Base-by-base conservation (phyloP, 2,797 vertebrate genomes). In the Poecilia wingei region DNA sequence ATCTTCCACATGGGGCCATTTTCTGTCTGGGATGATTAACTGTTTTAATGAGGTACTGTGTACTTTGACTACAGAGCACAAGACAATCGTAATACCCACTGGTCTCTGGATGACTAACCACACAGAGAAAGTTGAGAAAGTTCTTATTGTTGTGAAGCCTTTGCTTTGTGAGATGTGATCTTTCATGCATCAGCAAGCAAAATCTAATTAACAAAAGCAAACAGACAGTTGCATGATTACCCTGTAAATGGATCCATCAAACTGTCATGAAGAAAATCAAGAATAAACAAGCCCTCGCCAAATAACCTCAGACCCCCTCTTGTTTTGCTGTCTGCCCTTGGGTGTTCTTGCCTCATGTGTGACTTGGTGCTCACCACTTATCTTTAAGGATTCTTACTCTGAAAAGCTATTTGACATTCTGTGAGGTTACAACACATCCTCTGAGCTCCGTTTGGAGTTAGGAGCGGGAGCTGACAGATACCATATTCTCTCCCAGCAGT, bases 371-470 rank as follows among this genome's bases (percentile, higher is more conserved):
- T 76, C 71, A 39, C 77, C 12, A 78, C 78, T 81, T 61, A 87
- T 87, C 74, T 79, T 82, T 25, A 81, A 43, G 25, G 82, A 85
- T 0, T 41, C 79, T 86, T 61, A 49, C 70, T 82, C 75, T 70
- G 75, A 87, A 43, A 82, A 72, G 51, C 81, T 87, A 68, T 87
- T 92, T 94, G 90, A 94, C 89, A 93, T 91, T 92, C 87, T 74
- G 79, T 5, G 76, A 91, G 86, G 92, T 92, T 90, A 88, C 82
- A 80, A 78, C 86, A 68, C 84, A 78, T 91, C 86, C 87, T 87
- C 81, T 39, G 80, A 85, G 87, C 87, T 83, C 79, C 79, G 85
- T 84, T 84, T 86, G 80, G 86, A 79, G 83, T 77, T 82, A 72
- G 75, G 20, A 74, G 75, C 80, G 84, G 78, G 75, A 75, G 78